These are phyloP conservation scores for Lagopus muta DNA, from an alignment of 2,113 vertebrate species.

Conservation along the genomic window DNA sequence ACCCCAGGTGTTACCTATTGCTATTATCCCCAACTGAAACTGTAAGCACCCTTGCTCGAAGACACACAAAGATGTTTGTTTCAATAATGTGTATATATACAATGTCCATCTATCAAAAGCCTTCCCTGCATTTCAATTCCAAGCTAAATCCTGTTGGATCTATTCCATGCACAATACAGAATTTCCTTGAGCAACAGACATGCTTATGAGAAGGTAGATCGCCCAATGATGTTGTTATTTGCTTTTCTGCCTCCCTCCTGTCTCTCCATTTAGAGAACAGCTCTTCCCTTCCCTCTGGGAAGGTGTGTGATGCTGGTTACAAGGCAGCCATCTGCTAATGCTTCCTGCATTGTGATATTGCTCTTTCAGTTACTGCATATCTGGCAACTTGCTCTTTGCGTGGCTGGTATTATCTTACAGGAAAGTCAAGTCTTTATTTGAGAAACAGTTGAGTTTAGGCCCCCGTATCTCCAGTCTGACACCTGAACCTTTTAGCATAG, in stretches of 20 bases:
- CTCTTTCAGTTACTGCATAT: neutral
- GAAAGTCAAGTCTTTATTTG: neutral
- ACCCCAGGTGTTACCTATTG: neutral
- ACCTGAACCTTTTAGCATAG: neutral
- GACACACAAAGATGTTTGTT: neutral
- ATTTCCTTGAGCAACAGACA: neutral
- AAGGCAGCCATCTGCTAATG: neutral
- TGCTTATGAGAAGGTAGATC: neutral
- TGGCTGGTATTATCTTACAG: neutral
- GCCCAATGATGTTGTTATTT: neutral
- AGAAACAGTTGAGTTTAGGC: neutral
- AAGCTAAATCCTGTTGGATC: neutral
- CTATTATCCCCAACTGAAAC: neutral
- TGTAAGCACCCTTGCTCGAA: neutral
- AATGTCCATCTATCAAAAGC: neutral
- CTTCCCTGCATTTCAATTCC: neutral
- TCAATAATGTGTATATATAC: neutral
- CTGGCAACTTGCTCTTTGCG: neutral
- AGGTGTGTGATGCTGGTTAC: neutral
- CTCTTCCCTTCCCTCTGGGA: neutral
- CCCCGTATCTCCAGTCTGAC: neutral
- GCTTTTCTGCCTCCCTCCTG: neutral
- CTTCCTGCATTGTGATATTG: neutral
- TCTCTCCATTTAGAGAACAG: neutral
- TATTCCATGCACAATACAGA: neutral